These are phyloP conservation scores for Cottus gobio DNA, from an alignment of 2,113 vertebrate genomes.

Conservation along the genomic window DNA sequence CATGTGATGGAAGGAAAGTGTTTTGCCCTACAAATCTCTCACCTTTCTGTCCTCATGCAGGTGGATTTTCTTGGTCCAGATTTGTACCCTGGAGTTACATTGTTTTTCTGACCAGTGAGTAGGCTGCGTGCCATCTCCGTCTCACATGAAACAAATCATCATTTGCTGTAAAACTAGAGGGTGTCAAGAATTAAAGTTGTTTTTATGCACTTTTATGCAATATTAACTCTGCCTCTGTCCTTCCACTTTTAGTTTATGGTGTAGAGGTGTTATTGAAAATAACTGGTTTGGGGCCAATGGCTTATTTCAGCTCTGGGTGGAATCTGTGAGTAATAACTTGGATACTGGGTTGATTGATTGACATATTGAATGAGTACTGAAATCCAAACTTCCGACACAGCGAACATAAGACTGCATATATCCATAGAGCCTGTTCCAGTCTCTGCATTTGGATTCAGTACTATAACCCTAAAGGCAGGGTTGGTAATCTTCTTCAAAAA, in stretches of 20 bases:
- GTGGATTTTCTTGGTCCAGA: slow-evolving; percentile 89
- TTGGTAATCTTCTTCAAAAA: neutral
- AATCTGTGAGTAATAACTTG: slow-evolving; percentile 90
- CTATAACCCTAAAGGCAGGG: neutral
- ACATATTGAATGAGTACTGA: neutral
- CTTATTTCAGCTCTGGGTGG: slow-evolving; percentile 97
- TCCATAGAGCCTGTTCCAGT: neutral
- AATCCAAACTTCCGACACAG: neutral
- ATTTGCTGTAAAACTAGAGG: neutral
- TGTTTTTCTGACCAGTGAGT: slow-evolving; percentile 96
- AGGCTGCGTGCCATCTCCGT: neutral
- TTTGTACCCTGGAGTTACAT: slow-evolving; percentile 95
- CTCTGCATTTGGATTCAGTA: slow-evolving; percentile 21
- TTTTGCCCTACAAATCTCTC: neutral
- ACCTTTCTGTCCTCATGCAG: slow-evolving; percentile 74
- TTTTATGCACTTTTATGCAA: neutral
- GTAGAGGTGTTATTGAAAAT: slow-evolving; percentile 95
- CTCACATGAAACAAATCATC: neutral
- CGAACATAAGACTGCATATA: neutral
- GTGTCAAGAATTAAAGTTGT: neutral
- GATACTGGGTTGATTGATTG: neutral
- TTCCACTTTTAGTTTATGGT: slow-evolving; percentile 84
- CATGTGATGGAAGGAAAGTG: neutral
- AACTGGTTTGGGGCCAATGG: slow-evolving; percentile 91
- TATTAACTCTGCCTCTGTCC: slow-evolving; percentile 37